phyloP scores from a whole-genome alignment of 64 coral and sea anemone genomes.

The Orbicella faveolata region DNA sequence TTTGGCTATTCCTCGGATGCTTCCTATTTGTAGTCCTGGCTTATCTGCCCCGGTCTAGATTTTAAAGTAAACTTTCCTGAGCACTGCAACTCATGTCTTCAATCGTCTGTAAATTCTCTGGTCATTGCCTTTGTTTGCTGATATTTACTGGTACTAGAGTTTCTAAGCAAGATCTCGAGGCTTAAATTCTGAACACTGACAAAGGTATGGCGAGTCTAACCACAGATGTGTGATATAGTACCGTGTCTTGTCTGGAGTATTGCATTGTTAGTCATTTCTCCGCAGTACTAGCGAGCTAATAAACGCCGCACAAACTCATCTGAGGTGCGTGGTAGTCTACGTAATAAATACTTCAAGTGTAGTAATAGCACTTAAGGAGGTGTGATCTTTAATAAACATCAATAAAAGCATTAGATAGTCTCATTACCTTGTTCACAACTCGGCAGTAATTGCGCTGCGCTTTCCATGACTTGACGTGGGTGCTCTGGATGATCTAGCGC shows the following conservation, averaged over 20 bases:
- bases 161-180: not conserved
- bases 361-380: slow-evolving; percentile 59
- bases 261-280: not conserved
- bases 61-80: slow-evolving; percentile 28
- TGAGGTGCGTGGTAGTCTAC: slow-evolving; percentile 6
- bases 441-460: slow-evolving; percentile 22
- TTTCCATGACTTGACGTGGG: slow-evolving; percentile 14
- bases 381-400: slow-evolving; percentile 60
- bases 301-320: slow-evolving; percentile 5
- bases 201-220: not conserved
- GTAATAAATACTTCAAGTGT: slow-evolving; percentile 18
- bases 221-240: slow-evolving; percentile 22
- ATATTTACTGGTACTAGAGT: not conserved
- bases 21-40: not conserved
- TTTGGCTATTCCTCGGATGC: not conserved
- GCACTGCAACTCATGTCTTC: not conserved
- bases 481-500: slow-evolving; percentile 28
- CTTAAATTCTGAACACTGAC: not conserved
- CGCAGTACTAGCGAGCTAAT: not conserved
- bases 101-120: not conserved
- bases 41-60: not conserved
- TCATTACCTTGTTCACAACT: slow-evolving; percentile 70
- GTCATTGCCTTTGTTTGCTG: not conserved
- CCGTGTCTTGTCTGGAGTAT: not conserved
- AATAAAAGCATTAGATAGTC: slow-evolving; percentile 43